phyloP scores from a whole-genome alignment of 2,888 invertebrate species.

The Siphonodentalium dalli region DNA sequence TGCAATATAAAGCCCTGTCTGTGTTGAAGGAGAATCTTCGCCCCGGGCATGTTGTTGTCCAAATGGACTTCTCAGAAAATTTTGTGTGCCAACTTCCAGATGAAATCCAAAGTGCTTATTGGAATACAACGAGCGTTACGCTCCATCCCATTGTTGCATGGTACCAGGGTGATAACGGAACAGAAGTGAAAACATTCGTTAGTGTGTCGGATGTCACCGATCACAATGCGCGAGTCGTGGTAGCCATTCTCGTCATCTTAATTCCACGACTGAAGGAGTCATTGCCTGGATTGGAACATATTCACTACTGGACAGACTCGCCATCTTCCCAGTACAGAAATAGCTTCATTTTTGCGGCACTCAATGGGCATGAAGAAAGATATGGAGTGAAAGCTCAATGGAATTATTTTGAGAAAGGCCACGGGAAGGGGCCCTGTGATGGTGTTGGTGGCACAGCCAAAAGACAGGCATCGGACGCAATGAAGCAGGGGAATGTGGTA shows the following conservation, averaged over 20 bases:
- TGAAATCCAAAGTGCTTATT: conserved; percentile 23
- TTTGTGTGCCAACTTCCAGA: conserved; percentile 12
- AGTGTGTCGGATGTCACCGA: conserved; percentile 7
- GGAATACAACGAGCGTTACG: conserved; percentile 7
- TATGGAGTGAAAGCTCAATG: background rate
- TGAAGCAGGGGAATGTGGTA: conserved; percentile 14
- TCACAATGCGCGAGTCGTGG: conserved; percentile 6
- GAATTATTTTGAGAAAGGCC: conserved; percentile 10
- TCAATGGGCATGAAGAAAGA: background rate
- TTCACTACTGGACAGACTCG: conserved; percentile 28
- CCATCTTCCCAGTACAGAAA: conserved; percentile 24
- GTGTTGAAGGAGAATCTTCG: conserved; percentile 16
- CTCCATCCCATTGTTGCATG: conserved; percentile 10
- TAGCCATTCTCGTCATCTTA: conserved; percentile 3
- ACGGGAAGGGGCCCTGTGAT: conserved; percentile 10
- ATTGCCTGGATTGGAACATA: background rate
- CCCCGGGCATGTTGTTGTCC: background rate
- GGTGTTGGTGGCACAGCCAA: conserved; percentile 7
- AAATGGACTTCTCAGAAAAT: conserved; percentile 29
- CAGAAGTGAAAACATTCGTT: conserved; percentile 4
- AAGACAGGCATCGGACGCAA: conserved; percentile 12
- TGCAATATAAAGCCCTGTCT: conserved; percentile 17
- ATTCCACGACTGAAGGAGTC: conserved; percentile 1
- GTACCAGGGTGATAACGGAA: background rate
- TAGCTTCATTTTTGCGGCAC: conserved; percentile 8